Base-by-base conservation (phyloP, 2,797 vertebrate species). In the Xerus rutilus region DNA sequence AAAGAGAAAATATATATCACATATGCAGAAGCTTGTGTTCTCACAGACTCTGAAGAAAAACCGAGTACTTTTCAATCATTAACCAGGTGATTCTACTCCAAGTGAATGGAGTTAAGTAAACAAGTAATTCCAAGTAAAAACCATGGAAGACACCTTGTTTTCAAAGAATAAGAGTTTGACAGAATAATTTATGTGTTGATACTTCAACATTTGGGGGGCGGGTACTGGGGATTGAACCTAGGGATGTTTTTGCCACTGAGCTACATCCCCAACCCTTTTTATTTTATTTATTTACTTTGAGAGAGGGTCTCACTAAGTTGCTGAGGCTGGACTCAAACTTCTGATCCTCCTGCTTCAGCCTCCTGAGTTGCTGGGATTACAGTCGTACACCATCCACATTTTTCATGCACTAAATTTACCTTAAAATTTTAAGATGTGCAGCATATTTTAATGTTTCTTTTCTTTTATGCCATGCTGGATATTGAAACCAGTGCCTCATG, bases 71-170 rank as follows among this genome's bases (percentile, higher is more conserved):
- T 84, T 81, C 47, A 72, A 57, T 85, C 28, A 65, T 52, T 94
- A 64, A 64, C 2, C 47, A 81, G 3, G 8, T 84, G 84, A 23
- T 90, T 88, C 32, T 79, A 86, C n/a, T 90, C 39, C 35, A 92
- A 81, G 54, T 57, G 45, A 91, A 92, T 9, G 18, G 18, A 45
- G 9, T 82, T 83, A 91, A 74, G 18, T 11, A 91, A 86, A 77
- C 30, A 91, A 69, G 21, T 90, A 91, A 94, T 20, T 94, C 15
- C 23, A 89, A 91, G 12, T 84, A 23, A 65, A 72, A 85, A 47
- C 45, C 10, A 84, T 1, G 81, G 25, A 57, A 76, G 43, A 54
- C 30, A 92, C 3, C 47, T 85, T 76, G 20, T 91, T 81, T 96
- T 54, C 73, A 88, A 89, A 76, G 35, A 96, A 89, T 7, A 93